Evolutionary conservation across 2,797 vertebrate genomes (phyloP).

Genomic region (Naso thynnoides): DNA sequence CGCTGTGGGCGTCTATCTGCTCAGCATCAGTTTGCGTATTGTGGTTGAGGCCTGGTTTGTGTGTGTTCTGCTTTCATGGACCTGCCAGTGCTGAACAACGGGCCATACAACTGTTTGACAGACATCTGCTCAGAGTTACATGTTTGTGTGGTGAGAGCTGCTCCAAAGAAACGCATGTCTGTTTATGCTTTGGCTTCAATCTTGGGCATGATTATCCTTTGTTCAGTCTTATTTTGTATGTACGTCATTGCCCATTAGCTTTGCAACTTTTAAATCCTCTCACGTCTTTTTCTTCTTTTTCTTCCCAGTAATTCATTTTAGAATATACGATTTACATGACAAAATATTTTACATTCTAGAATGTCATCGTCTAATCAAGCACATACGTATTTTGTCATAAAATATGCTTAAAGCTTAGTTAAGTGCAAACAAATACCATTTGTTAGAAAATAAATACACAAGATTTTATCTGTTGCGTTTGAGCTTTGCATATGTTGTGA

Average conservation of each 20-base stretch:
- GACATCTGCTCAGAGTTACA: neutral
- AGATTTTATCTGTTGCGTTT: neutral
- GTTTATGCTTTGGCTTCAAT: constrained; percentile 65
- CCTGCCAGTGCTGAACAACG: constrained; percentile 43
- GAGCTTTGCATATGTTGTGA: constrained; percentile 3
- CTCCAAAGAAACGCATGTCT: constrained; percentile 66
- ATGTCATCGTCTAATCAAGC: no score
- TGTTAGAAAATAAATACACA: neutral
- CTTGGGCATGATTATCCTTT: constrained; percentile 49
- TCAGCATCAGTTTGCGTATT: constrained; percentile 60
- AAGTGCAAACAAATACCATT: neutral
- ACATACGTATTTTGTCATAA: no score
- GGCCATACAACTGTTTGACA: neutral
- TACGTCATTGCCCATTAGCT: constrained; percentile 53
- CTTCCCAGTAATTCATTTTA: neutral
- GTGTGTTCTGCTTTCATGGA: constrained; percentile 63
- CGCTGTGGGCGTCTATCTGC: constrained; percentile 59
- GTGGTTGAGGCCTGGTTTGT: constrained; percentile 61
- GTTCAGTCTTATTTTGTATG: constrained; percentile 57
- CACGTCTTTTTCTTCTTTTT: neutral
- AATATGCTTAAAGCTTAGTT: neutral
- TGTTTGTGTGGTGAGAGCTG: constrained; percentile 28
- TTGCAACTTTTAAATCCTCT: constrained; percentile 28
- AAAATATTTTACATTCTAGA: no score
- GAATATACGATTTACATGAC: no score